Evolutionary conservation across 2,113 vertebrate species (phyloP), one percentile per base, ranked within the genome.

Genomic region (Otocyon megalotis): DNA sequence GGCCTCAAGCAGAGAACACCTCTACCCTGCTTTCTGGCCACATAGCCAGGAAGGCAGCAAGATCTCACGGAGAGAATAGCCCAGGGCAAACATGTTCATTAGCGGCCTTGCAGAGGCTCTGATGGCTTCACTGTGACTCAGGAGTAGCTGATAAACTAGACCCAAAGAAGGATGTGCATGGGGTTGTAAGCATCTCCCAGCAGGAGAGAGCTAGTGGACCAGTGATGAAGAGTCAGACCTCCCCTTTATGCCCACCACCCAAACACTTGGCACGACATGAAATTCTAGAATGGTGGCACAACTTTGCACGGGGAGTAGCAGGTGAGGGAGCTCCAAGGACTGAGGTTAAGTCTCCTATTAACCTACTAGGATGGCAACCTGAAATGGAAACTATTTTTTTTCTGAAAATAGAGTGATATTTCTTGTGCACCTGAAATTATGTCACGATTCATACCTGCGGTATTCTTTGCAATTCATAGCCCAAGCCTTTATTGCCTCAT

Each of bases 401-500:
- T 65, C 54, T 26, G 35, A 93, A 94, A 90, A 92, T 54, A 65
- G 82, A 74, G 69, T 77, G 32, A 11, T 69, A 71, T 88, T 96
- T 96, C 53, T 83, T 93, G 32, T 76, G 60, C 15, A 53, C 60
- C 11, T 82, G 30, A 97, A 91, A 93, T 63, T 72, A 56, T 63
- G 3, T 72, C 8, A 43, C 24, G 58, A 80, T 93, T 94, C 63
- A 71, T 65, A 32, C 14, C 30, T 63, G 30, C 30, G 81, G 85
- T 4, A 32, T 54, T 82, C 80, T 95, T 93, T 50, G 37, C 28
- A 81, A 30, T 60, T 86, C 77, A 71, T 79, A 81, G 19, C 37
- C 82, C 32, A 58, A 94, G 9, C 10, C 94, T 97, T 43, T 48
- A 74, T 91, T 35, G n/a, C 63, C 94, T 94, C 65, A 48, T 82